Base-by-base conservation (phyloP, 2,113 vertebrate species). In the Corythoichthys intestinalis region DNA sequence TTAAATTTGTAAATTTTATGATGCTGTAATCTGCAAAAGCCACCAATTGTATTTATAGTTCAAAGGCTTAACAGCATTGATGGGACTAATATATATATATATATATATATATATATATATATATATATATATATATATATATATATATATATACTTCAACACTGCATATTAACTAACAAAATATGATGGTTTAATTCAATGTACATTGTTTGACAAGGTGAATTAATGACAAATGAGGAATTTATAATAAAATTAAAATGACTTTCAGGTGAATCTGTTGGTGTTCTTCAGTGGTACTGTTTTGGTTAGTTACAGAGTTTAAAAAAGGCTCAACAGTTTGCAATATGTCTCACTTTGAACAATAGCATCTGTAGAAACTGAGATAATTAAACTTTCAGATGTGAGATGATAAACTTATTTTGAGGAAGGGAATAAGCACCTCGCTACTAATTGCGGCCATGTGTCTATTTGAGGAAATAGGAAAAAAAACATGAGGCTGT, bases 1-100 rank as follows among this genome's bases (percentile, higher is more conserved):
- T 54, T 71, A 65, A 71, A 72, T 77, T 73, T 60, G 77, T 44
- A 44, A 65, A 65, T 53, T 54, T 62, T 46, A 20, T 38, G 39
- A 41, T 39, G 15, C 59, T 9, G 28, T 12, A 35, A 20, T 34
- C 20, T 13, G 53, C 20, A 34, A 56, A 57, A 37, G 28, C 4
- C 34, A 14, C 4, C 2, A 28, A 37, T 15, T 0, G 28, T 37
- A 58, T 58, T 37, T 58, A 58, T 58, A 6, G 56, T 58, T 37
- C 34, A 58, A 6, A 14, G 28, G 56, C 37, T 58, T 6, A 2
- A 56, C 53, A 15, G 34, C 56, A 58, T 12, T 37, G 4, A 58
- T 58, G 34, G 6, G 14, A 37, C 14, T 13, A 7, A 37, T 28
- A 11, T 34, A 28, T 1, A 28, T 28, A 28, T 28, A 28, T 28